Evolutionary conservation across 64 coral and sea anemone species (phyloP).

Genomic region (Trachythela sp.): DNA sequence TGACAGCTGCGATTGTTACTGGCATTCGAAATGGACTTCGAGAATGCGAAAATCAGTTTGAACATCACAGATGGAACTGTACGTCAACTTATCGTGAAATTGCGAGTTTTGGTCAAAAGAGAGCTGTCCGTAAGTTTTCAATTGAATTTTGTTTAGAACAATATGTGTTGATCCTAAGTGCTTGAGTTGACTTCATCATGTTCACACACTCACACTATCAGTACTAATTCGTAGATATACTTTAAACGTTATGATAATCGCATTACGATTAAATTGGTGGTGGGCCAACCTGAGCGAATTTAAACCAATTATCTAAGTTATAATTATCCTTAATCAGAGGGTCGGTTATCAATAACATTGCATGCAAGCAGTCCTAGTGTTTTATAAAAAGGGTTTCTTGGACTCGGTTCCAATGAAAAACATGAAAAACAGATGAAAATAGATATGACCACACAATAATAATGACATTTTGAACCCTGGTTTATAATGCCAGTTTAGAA

Average conservation of each 20-base stretch:
- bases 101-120: neutral
- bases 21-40: neutral
- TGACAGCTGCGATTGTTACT: neutral
- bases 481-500: no score
- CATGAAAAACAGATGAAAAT: no score
- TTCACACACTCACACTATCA: neutral
- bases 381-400: no score
- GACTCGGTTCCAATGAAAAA: no score
- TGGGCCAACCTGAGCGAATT: neutral
- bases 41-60: neutral
- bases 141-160: neutral
- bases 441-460: neutral
- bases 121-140: neutral
- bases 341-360: neutral
- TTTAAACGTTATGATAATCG: neutral
- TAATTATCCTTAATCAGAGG: neutral
- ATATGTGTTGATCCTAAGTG: neutral
- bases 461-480: no score
- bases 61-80: slow-evolving; percentile 11
- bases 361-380: no score
- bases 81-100: neutral
- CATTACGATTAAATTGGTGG: neutral
- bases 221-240: neutral
- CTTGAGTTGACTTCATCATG: neutral
- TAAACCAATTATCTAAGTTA: neutral